Base-by-base conservation (phyloP, 2,888 invertebrate genomes). In the Rhyacophila evoluta region DNA sequence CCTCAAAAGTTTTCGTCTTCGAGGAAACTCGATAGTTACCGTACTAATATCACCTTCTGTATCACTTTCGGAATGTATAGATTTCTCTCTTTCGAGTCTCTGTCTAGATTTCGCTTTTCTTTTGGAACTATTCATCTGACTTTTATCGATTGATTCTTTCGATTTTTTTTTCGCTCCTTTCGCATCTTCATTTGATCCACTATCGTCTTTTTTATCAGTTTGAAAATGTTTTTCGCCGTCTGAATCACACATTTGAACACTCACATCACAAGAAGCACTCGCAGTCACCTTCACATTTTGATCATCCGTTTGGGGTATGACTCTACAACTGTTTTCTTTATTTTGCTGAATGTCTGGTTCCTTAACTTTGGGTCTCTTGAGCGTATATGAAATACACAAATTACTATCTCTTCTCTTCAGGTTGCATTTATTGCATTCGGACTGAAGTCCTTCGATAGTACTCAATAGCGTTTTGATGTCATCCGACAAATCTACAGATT, bases 51-150 rank as follows among this genome's bases (percentile, higher is more conserved):
- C 89, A 11, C 84, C 87, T 77, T 89, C 89, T 0, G 89, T 87
- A 81, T 90, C 90, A 82, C 86, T 89, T 79, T 89, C 89, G 28
- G 90, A 89, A 33, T 89, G 90, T 75, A 89, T 89, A 0, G 90
- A 90, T 76, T 88, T 89, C 83, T 90, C 88, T 74, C 89, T 86
- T 84, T 90, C 90, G 79, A 90, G 83, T 74, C 90, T 85, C 0
- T 89, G 89, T 83, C 89, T 86, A 0, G 88, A 87, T 82, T 90
- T 90, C 0, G 85, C 84, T 84, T 90, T 90, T 84, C 89, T 89
- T 83, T 89, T 90, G 33, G 75, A 33, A 69, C 88, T 88, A 82
- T 81, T 81, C 88, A 73, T 88, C 27, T 79, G 83, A 11, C 28
- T 41, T 76, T 76, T 82, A 19, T 82, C 81, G 8, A 27, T 12